These are phyloP conservation scores for Mylabris phalerata DNA, from an alignment of 1,140 invertebrate genomes.

Conservation along the genomic window DNA sequence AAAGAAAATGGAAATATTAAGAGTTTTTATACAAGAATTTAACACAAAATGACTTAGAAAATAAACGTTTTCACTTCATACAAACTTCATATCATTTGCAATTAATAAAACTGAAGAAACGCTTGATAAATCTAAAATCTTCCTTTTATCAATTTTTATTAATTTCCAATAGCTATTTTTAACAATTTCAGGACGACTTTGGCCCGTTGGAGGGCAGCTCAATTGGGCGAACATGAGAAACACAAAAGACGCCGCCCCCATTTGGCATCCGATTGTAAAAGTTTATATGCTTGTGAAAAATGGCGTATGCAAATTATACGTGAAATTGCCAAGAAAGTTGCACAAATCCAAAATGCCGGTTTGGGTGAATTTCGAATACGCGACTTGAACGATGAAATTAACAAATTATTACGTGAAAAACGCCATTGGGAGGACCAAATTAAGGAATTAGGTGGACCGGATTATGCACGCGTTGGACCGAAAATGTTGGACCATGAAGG, in stretches of 20 bases:
- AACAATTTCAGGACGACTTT: constrained; percentile 75
- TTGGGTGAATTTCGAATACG: constrained; percentile 96
- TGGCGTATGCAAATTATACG: constrained; percentile 94
- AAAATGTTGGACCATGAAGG: constrained; percentile 94
- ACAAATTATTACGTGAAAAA: constrained; percentile 92
- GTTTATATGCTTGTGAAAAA: constrained; percentile 86
- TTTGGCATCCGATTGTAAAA: constrained; percentile 87
- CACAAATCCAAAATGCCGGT: constrained; percentile 98
- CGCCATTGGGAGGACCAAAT: constrained; percentile 98
- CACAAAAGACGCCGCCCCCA: constrained; percentile 82
- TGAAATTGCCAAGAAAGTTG: constrained; percentile 98
- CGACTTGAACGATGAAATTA: constrained; percentile 99
- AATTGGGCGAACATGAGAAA: constrained; percentile 74
- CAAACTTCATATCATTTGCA: too few species aligned
- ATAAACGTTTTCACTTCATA: too few species aligned
- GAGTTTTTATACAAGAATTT: too few species aligned
- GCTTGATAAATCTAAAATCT: too few species aligned
- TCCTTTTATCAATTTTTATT: neutral
- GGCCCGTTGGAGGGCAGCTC: constrained; percentile 89
- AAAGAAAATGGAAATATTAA: too few species aligned
- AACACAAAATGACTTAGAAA: too few species aligned
- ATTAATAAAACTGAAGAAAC: too few species aligned
- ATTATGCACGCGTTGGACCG: constrained; percentile 87
- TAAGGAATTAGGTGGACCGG: constrained; percentile 88
- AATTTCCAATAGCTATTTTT: constrained; percentile 9